A percentile compares a stretch with the other conserved stretches of the same genome.
Evolutionary conservation across 1,140 invertebrate genomes (phyloP).

Genomic region (Pseudomyrmex dendroicus): DNA sequence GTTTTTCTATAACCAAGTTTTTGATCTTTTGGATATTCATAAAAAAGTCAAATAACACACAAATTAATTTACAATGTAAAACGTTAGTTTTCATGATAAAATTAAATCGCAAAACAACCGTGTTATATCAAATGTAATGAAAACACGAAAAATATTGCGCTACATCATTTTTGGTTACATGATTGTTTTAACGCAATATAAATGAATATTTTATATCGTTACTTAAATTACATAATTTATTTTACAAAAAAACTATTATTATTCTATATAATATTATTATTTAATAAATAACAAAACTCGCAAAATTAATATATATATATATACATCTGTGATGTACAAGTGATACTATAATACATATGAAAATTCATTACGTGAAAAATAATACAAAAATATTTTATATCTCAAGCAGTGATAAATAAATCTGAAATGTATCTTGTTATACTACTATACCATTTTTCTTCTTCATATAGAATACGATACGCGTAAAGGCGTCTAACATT

Average conservation of each 20-base stretch:
- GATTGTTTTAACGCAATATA: too few species aligned
- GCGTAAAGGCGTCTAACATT: background rate
- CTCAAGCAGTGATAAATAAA: background rate
- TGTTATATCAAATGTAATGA: too few species aligned
- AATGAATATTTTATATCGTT: too few species aligned
- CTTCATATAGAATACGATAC: too few species aligned
- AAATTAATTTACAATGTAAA: background rate
- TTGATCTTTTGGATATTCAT: background rate
- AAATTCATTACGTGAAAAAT: constrained; percentile 1
- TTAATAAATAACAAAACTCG: too few species aligned
- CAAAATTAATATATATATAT: background rate
- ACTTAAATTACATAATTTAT: too few species aligned
- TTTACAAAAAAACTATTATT: too few species aligned
- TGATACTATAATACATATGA: background rate
- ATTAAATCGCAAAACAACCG: too few species aligned
- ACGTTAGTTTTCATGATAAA: background rate
- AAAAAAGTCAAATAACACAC: background rate
- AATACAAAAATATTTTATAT: background rate
- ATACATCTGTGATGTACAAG: background rate
- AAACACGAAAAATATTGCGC: too few species aligned
- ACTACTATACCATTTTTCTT: background rate
- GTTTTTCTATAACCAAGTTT: background rate
- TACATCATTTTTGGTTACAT: too few species aligned
- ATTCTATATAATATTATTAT: too few species aligned
- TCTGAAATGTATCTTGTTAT: background rate